Conservation (phyloP, 53 echinoderm and acorn worm genomes). For the Mesocentrotus franciscanus region DNA sequence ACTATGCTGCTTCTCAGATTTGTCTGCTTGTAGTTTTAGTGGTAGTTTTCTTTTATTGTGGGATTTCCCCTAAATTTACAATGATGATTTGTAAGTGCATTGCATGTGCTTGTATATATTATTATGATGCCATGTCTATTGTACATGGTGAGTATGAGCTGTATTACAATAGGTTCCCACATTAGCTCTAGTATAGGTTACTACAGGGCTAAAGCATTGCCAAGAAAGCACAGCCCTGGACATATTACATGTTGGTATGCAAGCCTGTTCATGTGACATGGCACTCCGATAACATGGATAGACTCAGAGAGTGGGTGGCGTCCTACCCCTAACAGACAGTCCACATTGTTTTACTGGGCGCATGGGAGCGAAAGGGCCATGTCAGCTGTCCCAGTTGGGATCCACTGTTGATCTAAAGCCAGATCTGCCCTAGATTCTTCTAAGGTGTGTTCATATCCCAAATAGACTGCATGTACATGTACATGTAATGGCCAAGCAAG, state of each 20-base stretch:
- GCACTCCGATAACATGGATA: not conserved
- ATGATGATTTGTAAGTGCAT: no score
- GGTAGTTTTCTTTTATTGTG: no score
- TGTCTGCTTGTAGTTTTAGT: no score
- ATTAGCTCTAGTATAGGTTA: no score
- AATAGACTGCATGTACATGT: not conserved
- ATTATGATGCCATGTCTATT: no score
- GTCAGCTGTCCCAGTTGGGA: slow-evolving; percentile 1
- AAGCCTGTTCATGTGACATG: not conserved
- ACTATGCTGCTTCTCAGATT: no score
- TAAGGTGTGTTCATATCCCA: not conserved
- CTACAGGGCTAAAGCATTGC: not conserved
- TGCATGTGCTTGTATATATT: no score
- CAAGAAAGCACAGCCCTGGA: not conserved
- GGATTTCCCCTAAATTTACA: no score
- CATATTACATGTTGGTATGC: not conserved
- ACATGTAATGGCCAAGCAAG: no score
- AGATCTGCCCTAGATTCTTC: not conserved
- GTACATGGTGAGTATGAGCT: no score
- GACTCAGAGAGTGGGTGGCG: not conserved
- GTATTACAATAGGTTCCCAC: no score
- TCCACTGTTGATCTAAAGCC: not conserved
- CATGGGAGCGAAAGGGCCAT: not conserved
- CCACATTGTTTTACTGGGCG: not conserved
- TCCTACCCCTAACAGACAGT: not conserved